Percentiles rank a stretch among this genome's conserved stretches.
phyloP scores from a whole-genome alignment of 2,113 vertebrate species.

The Caranx melampygus region DNA sequence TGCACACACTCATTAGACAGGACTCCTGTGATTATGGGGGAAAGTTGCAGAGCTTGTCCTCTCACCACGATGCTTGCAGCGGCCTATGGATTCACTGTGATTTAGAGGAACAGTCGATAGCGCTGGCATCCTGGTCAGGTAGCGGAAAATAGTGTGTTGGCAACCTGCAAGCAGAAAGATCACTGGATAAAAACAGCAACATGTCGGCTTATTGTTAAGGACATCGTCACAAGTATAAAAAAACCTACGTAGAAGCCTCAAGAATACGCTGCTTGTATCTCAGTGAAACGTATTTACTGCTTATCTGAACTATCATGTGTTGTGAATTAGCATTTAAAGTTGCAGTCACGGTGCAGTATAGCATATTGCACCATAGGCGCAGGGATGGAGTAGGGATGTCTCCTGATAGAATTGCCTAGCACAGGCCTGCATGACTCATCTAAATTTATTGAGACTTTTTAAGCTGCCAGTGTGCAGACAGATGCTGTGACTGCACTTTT shows the following conservation, averaged over 20 bases:
- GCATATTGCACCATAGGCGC: conserved; percentile 49
- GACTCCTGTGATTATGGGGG: conserved; percentile 55
- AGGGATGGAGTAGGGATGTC: conserved; percentile 23
- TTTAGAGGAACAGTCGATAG: conserved; percentile 21
- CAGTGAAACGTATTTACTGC: neutral
- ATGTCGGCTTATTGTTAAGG: neutral
- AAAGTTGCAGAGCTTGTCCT: conserved; percentile 33
- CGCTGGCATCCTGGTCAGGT: conserved; percentile 1
- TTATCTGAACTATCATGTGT: conserved; percentile 6
- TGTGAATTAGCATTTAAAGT: conserved; percentile 25
- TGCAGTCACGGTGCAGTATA: conserved; percentile 45
- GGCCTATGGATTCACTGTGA: conserved; percentile 4
- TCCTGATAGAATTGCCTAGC: conserved; percentile 35
- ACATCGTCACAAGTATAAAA: neutral
- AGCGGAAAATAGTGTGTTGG: conserved; percentile 8
- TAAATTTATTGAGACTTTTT: conserved; percentile 61
- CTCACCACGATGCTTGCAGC: conserved; percentile 34
- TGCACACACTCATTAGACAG: conserved; percentile 49
- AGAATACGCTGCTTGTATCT: neutral
- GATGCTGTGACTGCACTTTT: conserved; percentile 66
- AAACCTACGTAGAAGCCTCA: neutral
- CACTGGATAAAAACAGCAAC: neutral
- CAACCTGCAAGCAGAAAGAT: neutral
- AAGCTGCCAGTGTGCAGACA: conserved; percentile 47
- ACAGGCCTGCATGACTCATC: conserved; percentile 61